Conservation (phyloP, 2,797 vertebrate genomes). For the Gallinago solitaria region DNA sequence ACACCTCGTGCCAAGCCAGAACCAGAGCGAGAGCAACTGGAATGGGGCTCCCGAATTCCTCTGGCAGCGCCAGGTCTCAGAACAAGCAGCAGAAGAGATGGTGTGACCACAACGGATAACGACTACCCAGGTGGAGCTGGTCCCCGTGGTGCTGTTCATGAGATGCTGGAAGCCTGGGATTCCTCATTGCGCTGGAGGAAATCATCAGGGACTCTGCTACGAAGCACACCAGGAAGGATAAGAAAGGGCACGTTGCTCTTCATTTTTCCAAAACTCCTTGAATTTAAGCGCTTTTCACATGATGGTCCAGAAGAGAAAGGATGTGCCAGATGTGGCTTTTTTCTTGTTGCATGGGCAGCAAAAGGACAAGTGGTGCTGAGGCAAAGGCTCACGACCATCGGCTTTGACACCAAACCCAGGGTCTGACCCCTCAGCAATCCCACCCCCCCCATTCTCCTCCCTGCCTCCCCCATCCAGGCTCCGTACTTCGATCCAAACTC, state of each 20-base stretch:
- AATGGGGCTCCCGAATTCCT: fast-evolving
- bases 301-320: not conserved
- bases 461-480: not conserved
- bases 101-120: fast-evolving
- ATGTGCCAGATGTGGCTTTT: not conserved
- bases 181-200: not conserved
- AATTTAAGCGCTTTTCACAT: fast-evolving
- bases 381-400: not conserved
- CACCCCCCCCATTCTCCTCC: fast-evolving
- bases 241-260: not conserved
- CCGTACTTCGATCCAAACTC: fast-evolving
- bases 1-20: not conserved
- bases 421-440: not conserved
- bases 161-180: not conserved
- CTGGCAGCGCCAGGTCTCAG: not conserved
- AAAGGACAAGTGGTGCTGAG: not conserved
- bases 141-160: not conserved
- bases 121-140: not conserved
- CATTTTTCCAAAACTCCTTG: not conserved
- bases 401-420: not conserved
- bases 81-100: not conserved
- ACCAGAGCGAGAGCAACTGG: not conserved
- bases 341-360: fast-evolving
- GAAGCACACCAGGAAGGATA: not conserved
- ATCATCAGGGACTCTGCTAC: not conserved